These are phyloP conservation scores for Sandelia bainsii DNA, from an alignment of 2,797 vertebrate genomes.

Conservation along the genomic window DNA sequence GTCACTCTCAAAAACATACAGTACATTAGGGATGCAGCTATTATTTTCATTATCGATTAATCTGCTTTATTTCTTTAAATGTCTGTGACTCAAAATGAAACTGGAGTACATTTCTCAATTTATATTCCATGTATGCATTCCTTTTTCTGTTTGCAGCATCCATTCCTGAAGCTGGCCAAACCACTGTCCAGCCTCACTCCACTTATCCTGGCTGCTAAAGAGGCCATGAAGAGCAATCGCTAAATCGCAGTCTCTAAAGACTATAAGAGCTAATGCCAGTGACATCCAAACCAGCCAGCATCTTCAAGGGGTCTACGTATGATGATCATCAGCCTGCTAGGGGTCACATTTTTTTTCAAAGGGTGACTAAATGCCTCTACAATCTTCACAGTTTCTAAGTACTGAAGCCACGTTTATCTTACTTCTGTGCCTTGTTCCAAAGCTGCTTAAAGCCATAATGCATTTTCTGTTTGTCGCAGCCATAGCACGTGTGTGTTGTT, in stretches of 20 bases:
- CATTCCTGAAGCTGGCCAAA: slow-evolving; percentile 97
- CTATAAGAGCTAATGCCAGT: slow-evolving; percentile 18
- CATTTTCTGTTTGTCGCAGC: slow-evolving; percentile 13
- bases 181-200: slow-evolving; percentile 98
- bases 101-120: neutral
- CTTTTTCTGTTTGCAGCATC: slow-evolving; percentile 85
- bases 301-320: slow-evolving; percentile 16
- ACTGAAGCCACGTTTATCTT: slow-evolving; percentile 33
- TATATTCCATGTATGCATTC: neutral
- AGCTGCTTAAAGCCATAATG: slow-evolving; percentile 13
- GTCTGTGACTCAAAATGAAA: neutral
- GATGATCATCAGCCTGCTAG: slow-evolving; percentile 22
- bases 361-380: slow-evolving; percentile 35
- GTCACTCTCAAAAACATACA: no score
- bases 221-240: slow-evolving; percentile 95
- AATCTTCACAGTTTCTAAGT: slow-evolving; percentile 26
- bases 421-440: slow-evolving; percentile 41
- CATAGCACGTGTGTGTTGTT: slow-evolving; percentile 7
- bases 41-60: no score
- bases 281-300: slow-evolving; percentile 18
- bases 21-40: no score
- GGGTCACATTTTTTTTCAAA: slow-evolving; percentile 18
- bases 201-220: slow-evolving; percentile 97
- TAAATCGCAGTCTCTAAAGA: slow-evolving; percentile 51
- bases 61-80: no score